These are phyloP conservation scores for Drosophila jambulina DNA, from an alignment of 1,140 invertebrate genomes.

Conservation along the genomic window DNA sequence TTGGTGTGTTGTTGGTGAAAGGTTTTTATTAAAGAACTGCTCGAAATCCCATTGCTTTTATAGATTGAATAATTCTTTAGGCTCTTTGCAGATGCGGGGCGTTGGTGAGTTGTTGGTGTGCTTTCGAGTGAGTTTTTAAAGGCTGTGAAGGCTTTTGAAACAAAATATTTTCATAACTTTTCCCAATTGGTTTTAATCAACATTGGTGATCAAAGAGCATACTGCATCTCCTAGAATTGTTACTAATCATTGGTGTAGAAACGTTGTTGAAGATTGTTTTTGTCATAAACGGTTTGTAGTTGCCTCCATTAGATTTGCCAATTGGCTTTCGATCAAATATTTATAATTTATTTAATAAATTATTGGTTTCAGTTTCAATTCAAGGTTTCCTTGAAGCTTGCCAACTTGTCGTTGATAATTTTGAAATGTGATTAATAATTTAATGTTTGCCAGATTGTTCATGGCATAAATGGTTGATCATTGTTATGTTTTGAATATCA, in stretches of 20 bases:
- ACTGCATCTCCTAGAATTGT: neutral
- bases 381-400: neutral
- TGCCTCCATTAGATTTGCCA: neutral
- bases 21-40: conserved; percentile 6
- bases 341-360: neutral
- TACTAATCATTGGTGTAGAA: neutral
- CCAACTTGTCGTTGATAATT: neutral
- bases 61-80: neutral
- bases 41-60: conserved; percentile 1
- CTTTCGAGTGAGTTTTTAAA: neutral
- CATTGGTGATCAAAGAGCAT: neutral
- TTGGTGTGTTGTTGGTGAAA: conserved; percentile 2
- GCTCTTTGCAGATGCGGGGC: neutral
- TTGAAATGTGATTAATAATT: neutral
- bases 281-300: neutral
- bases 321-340: neutral
- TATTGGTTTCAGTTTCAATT: neutral
- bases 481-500: neutral
- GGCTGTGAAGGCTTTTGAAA: neutral
- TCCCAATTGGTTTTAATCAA: neutral
- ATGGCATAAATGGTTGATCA: neutral
- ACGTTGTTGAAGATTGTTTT: neutral
- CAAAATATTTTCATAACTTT: neutral
- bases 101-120: conserved; percentile 1
- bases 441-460: neutral